Base-by-base conservation (phyloP, 2,113 vertebrate species). In the Phylloscopus whistleri region DNA sequence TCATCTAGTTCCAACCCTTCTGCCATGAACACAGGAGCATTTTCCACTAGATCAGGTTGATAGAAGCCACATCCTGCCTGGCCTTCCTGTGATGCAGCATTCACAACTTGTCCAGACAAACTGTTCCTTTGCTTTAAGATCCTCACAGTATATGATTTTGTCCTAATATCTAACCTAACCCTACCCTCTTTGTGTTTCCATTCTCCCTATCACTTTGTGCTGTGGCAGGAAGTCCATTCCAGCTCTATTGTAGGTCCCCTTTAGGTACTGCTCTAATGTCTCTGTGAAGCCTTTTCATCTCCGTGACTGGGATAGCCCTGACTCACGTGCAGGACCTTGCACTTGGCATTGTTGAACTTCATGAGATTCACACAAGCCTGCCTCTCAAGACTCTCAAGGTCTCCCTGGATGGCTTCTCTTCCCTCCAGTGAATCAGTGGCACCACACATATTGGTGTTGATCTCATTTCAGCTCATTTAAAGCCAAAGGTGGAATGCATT, bases 351-450 rank as follows among this genome's bases (percentile, higher is more conserved):
- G 16, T 7, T n/a, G 23, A 39, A 48, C 22, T 55, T 48, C 13
- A 20, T 30, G 24, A 87, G n/a, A 19, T 30, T n/a, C 49, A 13
- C n/a, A 21, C 2, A 1, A 24, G 16, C 11, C 30, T 1, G 0
- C 6, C 7, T 26, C 48, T 46, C n/a, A 48, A 21, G 13, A 33
- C 19, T n/a, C 16, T 9, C 39, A 55, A 33, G 28, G 16, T 70
- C 13, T 30, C 24, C 11, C n/a, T 55, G 41, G 48, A 26, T n/a
- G 41, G 6, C 6, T 35, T 26, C 24, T 20, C 30, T 63, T 30
- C 41, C 28, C 23, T 79, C 28, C 39, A 70, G 39, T 20, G 39
- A 11, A 24, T 62, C 56, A 30, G 10, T 30, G 30, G 21, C 56
- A 55, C 5, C 30, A 16, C 49, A 35, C 23, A 63, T 18, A 49